phyloP scores from a whole-genome alignment of 2,113 vertebrate genomes.

The Channa argus region DNA sequence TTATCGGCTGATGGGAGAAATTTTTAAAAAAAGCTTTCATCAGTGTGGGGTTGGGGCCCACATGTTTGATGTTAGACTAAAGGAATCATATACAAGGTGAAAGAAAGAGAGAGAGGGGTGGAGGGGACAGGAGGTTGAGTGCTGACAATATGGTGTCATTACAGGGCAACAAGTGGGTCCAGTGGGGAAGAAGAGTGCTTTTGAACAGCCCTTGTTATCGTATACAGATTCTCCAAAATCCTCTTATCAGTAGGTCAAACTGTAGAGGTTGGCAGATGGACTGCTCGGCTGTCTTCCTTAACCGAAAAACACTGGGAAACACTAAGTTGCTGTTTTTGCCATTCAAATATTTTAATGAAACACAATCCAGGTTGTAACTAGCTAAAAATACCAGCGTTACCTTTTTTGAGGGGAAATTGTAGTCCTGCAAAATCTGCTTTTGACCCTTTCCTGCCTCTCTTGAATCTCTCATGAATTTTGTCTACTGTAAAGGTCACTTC shows the following conservation, averaged over 20 bases:
- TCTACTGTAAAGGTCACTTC: conserved; percentile 91
- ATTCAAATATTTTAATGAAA: background rate
- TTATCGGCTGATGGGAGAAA: conserved; percentile 66
- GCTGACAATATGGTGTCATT: conserved; percentile 54
- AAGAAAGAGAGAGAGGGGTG: conserved; percentile 26
- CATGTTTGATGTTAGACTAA: conserved; percentile 74
- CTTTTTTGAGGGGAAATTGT: no score
- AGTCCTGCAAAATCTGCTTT: no score
- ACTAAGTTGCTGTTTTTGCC: background rate
- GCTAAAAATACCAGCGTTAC: background rate
- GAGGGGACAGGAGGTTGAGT: conserved; percentile 42
- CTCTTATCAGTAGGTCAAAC: no score
- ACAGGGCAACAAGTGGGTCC: conserved; percentile 47
- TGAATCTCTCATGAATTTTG: background rate
- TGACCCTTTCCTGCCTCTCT: background rate
- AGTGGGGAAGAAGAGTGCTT: conserved; percentile 29
- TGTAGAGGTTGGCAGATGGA: no score
- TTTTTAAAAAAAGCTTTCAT: conserved; percentile 72
- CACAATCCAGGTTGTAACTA: background rate
- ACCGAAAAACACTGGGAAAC: no score
- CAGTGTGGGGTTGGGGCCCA: conserved; percentile 28
- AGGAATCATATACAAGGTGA: conserved; percentile 56
- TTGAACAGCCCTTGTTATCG: conserved; percentile 11
- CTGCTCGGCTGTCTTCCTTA: no score
- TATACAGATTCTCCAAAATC: background rate